Evolutionary conservation across 2,113 vertebrate species (phyloP).

Genomic region (Carassius gibelio): DNA sequence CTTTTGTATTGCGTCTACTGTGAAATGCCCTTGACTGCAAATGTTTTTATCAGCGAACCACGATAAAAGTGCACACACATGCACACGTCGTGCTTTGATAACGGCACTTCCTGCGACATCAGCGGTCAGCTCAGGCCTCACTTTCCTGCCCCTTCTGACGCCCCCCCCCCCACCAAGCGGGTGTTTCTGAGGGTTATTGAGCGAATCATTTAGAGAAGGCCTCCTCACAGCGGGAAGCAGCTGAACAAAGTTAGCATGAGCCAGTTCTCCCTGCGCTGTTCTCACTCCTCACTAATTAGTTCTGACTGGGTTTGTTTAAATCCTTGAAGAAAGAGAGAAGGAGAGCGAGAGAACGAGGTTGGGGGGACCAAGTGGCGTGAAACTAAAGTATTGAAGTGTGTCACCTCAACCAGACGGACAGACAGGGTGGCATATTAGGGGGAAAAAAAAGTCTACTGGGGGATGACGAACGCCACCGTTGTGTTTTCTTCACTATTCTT

Average conservation of each 20-base stretch:
- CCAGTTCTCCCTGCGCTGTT: slow-evolving; percentile 75
- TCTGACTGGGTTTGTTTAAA: slow-evolving; percentile 85
- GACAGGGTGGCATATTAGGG: slow-evolving; percentile 61
- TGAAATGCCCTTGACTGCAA: neutral
- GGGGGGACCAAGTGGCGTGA: slow-evolving; percentile 60
- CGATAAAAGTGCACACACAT: neutral
- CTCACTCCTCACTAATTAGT: slow-evolving; percentile 81
- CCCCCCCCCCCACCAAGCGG: slow-evolving; percentile 59
- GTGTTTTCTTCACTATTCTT: neutral
- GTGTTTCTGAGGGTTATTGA: slow-evolving; percentile 80
- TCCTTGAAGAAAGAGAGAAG: slow-evolving; percentile 72
- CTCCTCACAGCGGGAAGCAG: slow-evolving; percentile 82
- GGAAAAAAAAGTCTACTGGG: slow-evolving; percentile 32
- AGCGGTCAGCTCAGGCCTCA: slow-evolving; percentile 43
- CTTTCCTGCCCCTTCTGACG: slow-evolving; percentile 38
- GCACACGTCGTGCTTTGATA: slow-evolving; percentile 43
- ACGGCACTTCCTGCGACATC: slow-evolving; percentile 45
- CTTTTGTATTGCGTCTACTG: neutral
- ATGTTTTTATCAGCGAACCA: neutral
- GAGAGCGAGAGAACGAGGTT: slow-evolving; percentile 56
- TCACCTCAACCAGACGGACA: slow-evolving; percentile 76
- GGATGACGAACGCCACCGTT: slow-evolving; percentile 39
- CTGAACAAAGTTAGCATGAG: slow-evolving; percentile 83
- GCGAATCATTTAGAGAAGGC: slow-evolving; percentile 80
- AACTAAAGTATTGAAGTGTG: slow-evolving; percentile 72